phyloP scores from a whole-genome alignment of 2,888 invertebrate genomes.

The Ormyrus rosae region DNA sequence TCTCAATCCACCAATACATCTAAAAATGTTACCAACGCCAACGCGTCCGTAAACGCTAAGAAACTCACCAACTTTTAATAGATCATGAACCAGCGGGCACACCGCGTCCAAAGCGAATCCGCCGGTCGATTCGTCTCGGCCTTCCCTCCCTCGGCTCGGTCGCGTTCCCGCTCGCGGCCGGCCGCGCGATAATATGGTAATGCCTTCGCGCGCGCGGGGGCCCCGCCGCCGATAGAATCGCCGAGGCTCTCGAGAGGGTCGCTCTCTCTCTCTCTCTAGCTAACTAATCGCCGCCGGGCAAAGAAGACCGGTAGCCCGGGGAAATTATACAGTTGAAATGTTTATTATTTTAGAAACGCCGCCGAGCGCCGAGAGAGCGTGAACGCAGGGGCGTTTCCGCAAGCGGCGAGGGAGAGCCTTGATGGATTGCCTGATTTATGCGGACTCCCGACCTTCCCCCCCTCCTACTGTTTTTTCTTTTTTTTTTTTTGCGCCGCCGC shows the following conservation, averaged over 20 bases:
- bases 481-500: too few species aligned
- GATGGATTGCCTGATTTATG: conserved; percentile 47
- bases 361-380: neutral
- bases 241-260: conserved; percentile 7
- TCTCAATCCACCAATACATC: too few species aligned
- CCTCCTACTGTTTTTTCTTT: too few species aligned
- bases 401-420: neutral
- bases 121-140: too few species aligned
- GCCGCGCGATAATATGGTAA: conserved; percentile 55
- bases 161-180: conserved; percentile 20
- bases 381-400: conserved; percentile 31
- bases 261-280: conserved; percentile 3
- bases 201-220: conserved; percentile 23
- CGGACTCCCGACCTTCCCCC: neutral
- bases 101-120: too few species aligned
- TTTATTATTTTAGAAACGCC: conserved; percentile 55
- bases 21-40: too few species aligned
- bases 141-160: neutral
- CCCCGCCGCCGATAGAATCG: conserved; percentile 44
- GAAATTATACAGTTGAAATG: conserved; percentile 54
- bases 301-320: conserved; percentile 38
- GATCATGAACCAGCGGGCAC: neutral
- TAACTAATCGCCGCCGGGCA: conserved; percentile 35
- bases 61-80: neutral
- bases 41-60: neutral